Conservation (phyloP, 2,113 vertebrate species). For the Cryptomyrus ogoouensis region DNA sequence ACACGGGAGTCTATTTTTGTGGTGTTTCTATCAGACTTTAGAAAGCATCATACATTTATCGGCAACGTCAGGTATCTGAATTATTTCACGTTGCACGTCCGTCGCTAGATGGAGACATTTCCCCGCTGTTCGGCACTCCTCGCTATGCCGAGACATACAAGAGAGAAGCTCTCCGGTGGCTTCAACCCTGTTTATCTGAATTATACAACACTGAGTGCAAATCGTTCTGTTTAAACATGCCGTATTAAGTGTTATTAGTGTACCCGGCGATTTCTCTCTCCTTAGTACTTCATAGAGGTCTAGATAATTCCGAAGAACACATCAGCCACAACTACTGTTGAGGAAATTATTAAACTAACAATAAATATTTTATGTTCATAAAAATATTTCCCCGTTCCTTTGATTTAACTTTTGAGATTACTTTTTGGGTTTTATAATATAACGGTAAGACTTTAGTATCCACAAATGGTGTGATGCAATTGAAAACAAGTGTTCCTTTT, state of each 20-base stretch:
- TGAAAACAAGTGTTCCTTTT: not conserved
- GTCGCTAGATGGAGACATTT: constrained; percentile 28
- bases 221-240: not conserved
- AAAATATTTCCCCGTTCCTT: not conserved
- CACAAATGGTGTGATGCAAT: not conserved
- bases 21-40: not conserved
- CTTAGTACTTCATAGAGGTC: not conserved
- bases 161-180: not conserved
- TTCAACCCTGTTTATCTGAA: not conserved
- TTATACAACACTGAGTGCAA: not conserved
- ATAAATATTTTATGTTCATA: not conserved
- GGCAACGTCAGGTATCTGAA: not conserved
- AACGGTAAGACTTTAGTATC: not conserved
- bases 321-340: not conserved
- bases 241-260: not conserved
- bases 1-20: not conserved
- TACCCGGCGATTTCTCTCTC: not conserved
- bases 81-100: not conserved
- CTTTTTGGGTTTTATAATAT: not conserved
- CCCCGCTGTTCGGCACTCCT: not conserved
- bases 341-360: not conserved
- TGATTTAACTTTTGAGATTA: not conserved
- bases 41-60: not conserved
- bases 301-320: not conserved
- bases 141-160: not conserved